Conservation (phyloP, 2,888 invertebrate species). For the Macrophya annulata region DNA sequence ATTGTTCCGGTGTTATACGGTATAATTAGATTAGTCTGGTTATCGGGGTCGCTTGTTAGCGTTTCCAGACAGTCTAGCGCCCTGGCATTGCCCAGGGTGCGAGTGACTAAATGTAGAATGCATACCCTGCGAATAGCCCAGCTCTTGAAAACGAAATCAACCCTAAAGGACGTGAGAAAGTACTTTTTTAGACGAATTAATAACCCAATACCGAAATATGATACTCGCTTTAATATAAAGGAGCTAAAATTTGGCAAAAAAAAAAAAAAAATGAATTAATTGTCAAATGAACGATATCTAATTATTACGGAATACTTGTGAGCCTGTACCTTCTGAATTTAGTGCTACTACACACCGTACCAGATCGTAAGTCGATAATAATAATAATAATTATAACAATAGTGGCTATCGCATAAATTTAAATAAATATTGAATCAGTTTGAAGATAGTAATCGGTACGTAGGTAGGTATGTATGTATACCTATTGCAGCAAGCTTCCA, state of each 20-base stretch:
- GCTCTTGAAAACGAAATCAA: background rate
- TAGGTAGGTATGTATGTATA: too few relatives aligned
- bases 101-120: background rate
- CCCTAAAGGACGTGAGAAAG: background rate
- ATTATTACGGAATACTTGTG: background rate
- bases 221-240: background rate
- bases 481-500: background rate
- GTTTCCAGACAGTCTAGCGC: constrained; percentile 50
- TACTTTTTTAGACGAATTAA: background rate
- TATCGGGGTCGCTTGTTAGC: constrained; percentile 54
- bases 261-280: background rate
- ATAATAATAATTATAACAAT: background rate
- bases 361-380: background rate
- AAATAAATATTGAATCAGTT: constrained; percentile 17
- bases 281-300: background rate
- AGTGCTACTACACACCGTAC: background rate
- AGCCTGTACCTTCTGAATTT: background rate
- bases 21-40: constrained; percentile 52
- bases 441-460: constrained; percentile 8
- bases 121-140: background rate
- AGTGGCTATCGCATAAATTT: background rate
- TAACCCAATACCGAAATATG: background rate
- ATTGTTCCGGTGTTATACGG: constrained; percentile 53
- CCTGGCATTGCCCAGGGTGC: constrained; percentile 30
- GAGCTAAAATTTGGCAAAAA: background rate